Base-by-base conservation (phyloP, 2,113 vertebrate genomes). In the Aix galericulata region DNA sequence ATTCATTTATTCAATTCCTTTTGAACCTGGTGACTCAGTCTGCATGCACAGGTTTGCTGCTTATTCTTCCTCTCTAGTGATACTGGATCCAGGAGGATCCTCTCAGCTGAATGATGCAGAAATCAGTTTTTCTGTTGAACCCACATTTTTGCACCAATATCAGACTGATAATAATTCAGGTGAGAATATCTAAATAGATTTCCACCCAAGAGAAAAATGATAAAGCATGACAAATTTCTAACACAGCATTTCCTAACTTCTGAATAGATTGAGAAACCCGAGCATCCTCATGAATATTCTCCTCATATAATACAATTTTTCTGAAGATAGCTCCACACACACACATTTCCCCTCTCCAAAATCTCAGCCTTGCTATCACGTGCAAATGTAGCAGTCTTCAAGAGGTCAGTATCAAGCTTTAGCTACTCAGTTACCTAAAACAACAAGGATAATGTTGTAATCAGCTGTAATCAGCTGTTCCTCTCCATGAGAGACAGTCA, bases 361-460 rank as follows among this genome's bases (percentile, higher is more conserved):
- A 80, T 23, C 11, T 11, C 44, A 91, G 16, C 9, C 3, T 0
- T 25, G 9, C 55, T 67, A 53, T 13, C 17, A n/a, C 0, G 0
- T 29, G 26, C 53, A 85, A 82, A 82, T 23, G 9, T 8, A 42
- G 52, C 15, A 8, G 25, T 69, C 89, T 90, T 80, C 63, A 93
- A 56, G 38, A 52, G 38, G 17, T 29, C 25, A 90, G 0, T 34
- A 80, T 3, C 17, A 46, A 69, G 31, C 26, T 83, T 73, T n/a
- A 80, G 55, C 9, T 86, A 76, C 29, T 69, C 59, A 56, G 25
- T 66, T 73, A 42, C 38, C 14, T 62, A 42, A 72, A 83, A 5
- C 63, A 72, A 82, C 48, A 40, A 58, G 68, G 26, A 80, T 40
- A 40, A 40, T 40, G 40, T 40, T 40, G 40, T 40, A 12, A 40